Percentiles rank a stretch among this genome's conserved stretches.
Evolutionary conservation across 2,113 vertebrate species (phyloP).

Genomic region (Coturnix japonica): DNA sequence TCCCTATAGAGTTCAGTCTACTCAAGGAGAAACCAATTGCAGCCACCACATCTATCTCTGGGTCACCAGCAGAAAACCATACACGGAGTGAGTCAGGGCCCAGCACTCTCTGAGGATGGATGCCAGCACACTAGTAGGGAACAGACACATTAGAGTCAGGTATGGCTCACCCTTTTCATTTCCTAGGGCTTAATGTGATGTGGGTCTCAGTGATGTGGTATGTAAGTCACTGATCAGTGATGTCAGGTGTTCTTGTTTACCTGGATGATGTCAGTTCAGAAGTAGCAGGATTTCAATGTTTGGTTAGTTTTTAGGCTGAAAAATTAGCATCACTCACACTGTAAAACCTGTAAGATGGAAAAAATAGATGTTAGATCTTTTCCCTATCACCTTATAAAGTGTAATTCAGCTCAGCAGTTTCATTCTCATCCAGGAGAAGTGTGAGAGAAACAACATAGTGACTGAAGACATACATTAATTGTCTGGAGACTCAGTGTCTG

Average conservation of each 20-base stretch:
- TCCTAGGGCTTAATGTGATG: neutral
- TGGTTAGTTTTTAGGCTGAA: constrained; percentile 70
- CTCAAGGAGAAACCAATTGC: constrained; percentile 72
- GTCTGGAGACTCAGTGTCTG: constrained; percentile 75
- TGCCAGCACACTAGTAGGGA: constrained; percentile 78
- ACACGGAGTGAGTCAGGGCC: constrained; percentile 76
- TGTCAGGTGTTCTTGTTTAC: constrained; percentile 55
- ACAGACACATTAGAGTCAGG: neutral
- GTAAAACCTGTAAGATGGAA: constrained; percentile 68
- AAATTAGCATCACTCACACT: constrained; percentile 80
- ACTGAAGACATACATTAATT: constrained; percentile 77
- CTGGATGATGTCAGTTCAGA: constrained; percentile 82
- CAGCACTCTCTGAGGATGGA: constrained; percentile 81
- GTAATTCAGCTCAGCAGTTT: constrained; percentile 17
- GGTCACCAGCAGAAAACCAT: constrained; percentile 83
- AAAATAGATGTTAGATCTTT: constrained; percentile 40
- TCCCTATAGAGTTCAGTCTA: constrained; percentile 77
- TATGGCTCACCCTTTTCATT: neutral
- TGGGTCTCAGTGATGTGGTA: neutral
- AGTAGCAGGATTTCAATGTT: constrained; percentile 76
- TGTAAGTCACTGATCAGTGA: neutral
- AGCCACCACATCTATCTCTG: constrained; percentile 73
- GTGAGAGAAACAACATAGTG: constrained; percentile 79
- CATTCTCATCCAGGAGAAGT: neutral
- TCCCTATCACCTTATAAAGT: constrained; percentile 27